Evolutionary conservation across 2,113 vertebrate species (phyloP), one percentile per base, ranked within the genome.

Genomic region (Corydoras sp.): DNA sequence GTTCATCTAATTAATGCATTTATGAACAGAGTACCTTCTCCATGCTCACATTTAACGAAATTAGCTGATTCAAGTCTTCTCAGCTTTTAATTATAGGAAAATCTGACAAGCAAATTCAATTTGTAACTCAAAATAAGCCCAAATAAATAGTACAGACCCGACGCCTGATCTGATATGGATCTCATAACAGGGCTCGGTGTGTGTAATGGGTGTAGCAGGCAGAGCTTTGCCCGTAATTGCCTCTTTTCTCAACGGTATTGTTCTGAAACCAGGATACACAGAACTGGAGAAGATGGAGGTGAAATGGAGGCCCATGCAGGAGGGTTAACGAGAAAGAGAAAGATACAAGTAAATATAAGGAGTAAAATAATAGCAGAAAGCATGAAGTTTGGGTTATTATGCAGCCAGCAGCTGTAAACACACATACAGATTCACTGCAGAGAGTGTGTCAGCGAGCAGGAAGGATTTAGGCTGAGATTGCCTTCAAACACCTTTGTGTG

Each of bases 401-500:
- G 3, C 60, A 65, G 4, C 10, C 6, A 63, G 9, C 13, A 63
- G 6, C 5, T n/a, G 32, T 43, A 59, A 15, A 49, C 18, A 68
- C 54, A 58, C 54, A 68, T 32, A 29, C 50, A 65, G 12, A 53
- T 48, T 31, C 65, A 69, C 72, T n/a, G 24, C 31, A 54, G 15
- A 62, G 12, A 49, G 35, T 49, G 32, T 59, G 15, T 68, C 59
- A 32, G 64, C 60, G 68, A 72, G n/a, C 75, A 71, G 65, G 32
- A 51, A 50, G 14, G 56, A 54, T 62, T 49, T 56, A 58, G 62
- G 18, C 11, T 71, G 56, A 78, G 55, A 73, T 81, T 72, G 76
- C 71, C 60, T 81, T 67, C 15, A 67, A 76, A 76, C 74, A 81
- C 68, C 72, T 73, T 63, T 61, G 62, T 76, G 76, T 81, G 68